Percentiles rank a stretch among this genome's conserved stretches.
These are phyloP conservation scores for Caenorhabditis sinica DNA, from an alignment of 2,888 invertebrate genomes.

Conservation along the genomic window DNA sequence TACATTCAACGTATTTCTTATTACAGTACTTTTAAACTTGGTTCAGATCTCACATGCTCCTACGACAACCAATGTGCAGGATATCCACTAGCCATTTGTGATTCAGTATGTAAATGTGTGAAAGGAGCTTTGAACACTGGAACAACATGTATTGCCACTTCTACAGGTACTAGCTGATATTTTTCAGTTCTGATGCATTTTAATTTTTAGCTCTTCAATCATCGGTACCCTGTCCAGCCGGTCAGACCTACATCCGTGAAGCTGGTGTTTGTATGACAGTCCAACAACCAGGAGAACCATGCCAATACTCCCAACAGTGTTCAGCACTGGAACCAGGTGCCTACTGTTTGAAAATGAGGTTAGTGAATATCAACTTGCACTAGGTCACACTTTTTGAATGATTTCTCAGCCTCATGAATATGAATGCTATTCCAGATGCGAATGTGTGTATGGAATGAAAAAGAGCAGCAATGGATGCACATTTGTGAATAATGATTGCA, in stretches of 20 bases:
- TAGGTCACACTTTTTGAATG: too few species aligned
- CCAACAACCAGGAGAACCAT: constrained; percentile 82
- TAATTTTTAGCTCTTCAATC: constrained; percentile 71
- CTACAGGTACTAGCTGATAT: constrained; percentile 60
- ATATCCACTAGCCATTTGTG: constrained; percentile 82
- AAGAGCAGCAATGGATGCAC: constrained; percentile 80
- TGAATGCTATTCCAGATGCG: constrained; percentile 74
- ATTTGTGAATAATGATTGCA: constrained; percentile 82
- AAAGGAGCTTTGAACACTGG: constrained; percentile 83
- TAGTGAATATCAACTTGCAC: not conserved
- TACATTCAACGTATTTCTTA: not conserved
- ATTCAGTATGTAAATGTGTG: constrained; percentile 82
- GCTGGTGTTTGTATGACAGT: constrained; percentile 83
- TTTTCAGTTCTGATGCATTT: not conserved
- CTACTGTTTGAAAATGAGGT: constrained; percentile 80
- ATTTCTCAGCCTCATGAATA: too few species aligned
- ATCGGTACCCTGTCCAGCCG: constrained; percentile 76
- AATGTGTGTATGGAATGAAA: constrained; percentile 83
- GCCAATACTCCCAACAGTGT: constrained; percentile 84
- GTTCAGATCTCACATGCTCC: constrained; percentile 75
- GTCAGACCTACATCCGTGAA: constrained; percentile 83
- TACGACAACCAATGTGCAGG: constrained; percentile 82
- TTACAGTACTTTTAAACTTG: not conserved
- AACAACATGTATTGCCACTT: constrained; percentile 79
- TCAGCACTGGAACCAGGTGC: constrained; percentile 82